Evolutionary conservation across 2,888 invertebrate genomes (phyloP).

Genomic region (Cordilura impudica): DNA sequence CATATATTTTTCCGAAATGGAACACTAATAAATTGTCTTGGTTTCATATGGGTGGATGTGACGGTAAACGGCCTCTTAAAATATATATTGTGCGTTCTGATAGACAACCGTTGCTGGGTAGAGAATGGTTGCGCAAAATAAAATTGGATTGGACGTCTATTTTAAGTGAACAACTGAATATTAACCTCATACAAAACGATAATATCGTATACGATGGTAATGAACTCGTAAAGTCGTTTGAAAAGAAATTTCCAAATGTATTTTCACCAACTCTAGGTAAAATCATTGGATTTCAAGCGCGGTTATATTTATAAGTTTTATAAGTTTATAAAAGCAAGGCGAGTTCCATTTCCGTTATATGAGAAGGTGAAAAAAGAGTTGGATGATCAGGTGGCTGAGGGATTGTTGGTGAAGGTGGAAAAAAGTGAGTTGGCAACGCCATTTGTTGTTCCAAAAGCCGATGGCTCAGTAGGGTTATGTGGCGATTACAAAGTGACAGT

Average conservation of each 20-base stretch:
- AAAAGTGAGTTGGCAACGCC: conserved; percentile 42
- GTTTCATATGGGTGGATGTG: conserved; percentile 31
- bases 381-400: too few species aligned
- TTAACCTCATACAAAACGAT: too few species aligned
- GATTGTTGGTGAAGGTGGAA: too few species aligned
- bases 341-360: too few species aligned
- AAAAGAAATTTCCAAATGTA: conserved; percentile 24
- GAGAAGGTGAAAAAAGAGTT: too few species aligned
- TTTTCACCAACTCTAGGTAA: conserved; percentile 47
- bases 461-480: too few species aligned
- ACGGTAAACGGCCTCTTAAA: conserved; percentile 5
- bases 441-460: conserved; percentile 36
- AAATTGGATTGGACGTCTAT: conserved; percentile 34
- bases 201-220: not conserved
- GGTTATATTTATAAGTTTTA: conserved; percentile 52
- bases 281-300: conserved; percentile 25
- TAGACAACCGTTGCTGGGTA: conserved; percentile 48
- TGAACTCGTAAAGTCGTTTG: not conserved
- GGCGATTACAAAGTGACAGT: too few species aligned
- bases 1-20: too few species aligned
- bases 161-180: not conserved
- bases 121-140: conserved; percentile 50
- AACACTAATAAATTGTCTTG: not conserved
- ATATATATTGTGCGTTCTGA: conserved; percentile 52
- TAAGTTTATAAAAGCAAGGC: too few species aligned